These are phyloP conservation scores for Cybosia mesomella DNA, from an alignment of 2,888 invertebrate species.

Conservation along the genomic window DNA sequence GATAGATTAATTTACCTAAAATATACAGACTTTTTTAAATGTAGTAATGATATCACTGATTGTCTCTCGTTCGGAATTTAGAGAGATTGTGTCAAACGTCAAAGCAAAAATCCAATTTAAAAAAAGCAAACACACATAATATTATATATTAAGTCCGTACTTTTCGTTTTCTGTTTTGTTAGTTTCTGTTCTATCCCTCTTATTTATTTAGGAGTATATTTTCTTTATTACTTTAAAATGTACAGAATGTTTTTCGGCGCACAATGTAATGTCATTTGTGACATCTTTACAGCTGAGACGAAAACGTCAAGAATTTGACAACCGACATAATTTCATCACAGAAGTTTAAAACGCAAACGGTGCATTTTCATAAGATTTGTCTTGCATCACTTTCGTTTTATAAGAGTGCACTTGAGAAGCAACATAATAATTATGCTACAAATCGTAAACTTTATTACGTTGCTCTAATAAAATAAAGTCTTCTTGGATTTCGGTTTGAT, in stretches of 20 bases:
- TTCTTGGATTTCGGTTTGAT: conserved; percentile 20
- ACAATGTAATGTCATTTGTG: conserved; percentile 6
- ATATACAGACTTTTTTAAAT: background rate
- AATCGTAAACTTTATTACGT: background rate
- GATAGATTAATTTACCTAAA: background rate
- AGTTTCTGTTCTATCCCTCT: background rate
- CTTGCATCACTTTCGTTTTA: conserved; percentile 18
- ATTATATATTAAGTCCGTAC: background rate
- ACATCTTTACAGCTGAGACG: conserved; percentile 20
- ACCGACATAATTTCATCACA: too few relatives aligned
- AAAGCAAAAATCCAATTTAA: background rate
- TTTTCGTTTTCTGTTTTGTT: background rate
- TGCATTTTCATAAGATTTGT: background rate
- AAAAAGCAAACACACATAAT: background rate
- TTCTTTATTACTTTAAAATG: background rate
- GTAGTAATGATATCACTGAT: conserved; percentile 17
- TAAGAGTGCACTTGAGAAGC: conserved; percentile 19
- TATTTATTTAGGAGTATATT: background rate
- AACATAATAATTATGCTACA: conserved; percentile 17
- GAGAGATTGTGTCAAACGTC: background rate
- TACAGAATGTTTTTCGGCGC: conserved; percentile 16
- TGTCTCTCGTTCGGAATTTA: conserved; percentile 9
- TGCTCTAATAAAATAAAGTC: background rate
- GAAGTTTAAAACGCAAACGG: background rate
- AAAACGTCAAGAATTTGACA: background rate